Evolutionary conservation across 2,797 vertebrate species (phyloP).

Genomic region (Lagorchestes hirsutus): DNA sequence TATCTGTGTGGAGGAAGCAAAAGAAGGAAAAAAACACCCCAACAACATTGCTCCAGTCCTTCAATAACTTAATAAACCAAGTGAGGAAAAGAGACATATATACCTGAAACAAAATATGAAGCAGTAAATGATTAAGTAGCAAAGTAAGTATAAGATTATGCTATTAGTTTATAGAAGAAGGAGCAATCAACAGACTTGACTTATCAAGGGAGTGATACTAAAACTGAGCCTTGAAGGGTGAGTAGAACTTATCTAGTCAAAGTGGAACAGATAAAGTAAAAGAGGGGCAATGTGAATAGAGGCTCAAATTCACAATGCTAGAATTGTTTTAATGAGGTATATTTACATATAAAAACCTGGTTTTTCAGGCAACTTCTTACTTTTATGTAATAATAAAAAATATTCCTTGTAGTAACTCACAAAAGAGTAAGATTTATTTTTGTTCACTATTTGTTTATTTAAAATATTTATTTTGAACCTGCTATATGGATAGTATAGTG

Average conservation of each 20-base stretch:
- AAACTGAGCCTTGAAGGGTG: background rate
- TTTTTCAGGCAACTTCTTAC: background rate
- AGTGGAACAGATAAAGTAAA: background rate
- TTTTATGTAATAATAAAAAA: background rate
- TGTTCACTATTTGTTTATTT: background rate
- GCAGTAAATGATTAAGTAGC: background rate
- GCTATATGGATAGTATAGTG: background rate
- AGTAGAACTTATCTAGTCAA: background rate
- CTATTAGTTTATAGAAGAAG: background rate
- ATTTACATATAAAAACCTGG: background rate
- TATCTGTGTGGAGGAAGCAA: background rate
- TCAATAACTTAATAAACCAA: background rate
- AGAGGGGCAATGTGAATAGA: background rate
- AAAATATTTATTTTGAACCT: background rate
- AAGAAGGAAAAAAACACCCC: background rate
- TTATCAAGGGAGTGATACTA: background rate
- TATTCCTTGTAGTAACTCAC: background rate
- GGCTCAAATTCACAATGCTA: background rate
- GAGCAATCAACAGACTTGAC: background rate
- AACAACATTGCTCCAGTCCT: background rate
- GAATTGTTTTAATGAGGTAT: background rate
- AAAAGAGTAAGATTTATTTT: background rate
- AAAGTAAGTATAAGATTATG: background rate
- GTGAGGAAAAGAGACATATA: background rate
- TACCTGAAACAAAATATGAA: background rate